Evolutionary conservation across 2,113 vertebrate genomes (phyloP).

Genomic region (Rhinoptilus africanus): DNA sequence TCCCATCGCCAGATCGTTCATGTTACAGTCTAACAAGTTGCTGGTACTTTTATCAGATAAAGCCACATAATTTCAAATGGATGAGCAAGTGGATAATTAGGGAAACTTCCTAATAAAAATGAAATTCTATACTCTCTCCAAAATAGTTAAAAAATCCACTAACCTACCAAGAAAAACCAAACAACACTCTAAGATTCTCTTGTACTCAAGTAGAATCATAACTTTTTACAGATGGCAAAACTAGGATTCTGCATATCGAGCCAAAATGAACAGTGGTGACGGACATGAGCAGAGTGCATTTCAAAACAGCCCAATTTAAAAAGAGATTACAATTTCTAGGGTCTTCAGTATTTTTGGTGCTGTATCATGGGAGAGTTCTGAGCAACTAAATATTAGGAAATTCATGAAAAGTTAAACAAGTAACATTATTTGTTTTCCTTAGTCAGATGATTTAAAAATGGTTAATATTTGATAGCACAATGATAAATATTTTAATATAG

Average conservation of each 20-base stretch:
- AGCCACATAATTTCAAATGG: background rate
- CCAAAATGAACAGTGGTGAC: background rate
- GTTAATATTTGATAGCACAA: constrained; percentile 77
- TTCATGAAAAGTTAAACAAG: constrained; percentile 71
- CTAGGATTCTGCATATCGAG: background rate
- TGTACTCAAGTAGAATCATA: background rate
- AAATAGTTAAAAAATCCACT: background rate
- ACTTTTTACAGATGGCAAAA: background rate
- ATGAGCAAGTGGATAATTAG: background rate
- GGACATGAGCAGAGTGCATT: background rate
- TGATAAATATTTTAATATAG: constrained; percentile 81
- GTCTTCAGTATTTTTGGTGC: background rate
- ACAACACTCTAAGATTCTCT: background rate
- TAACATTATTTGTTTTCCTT: constrained; percentile 72
- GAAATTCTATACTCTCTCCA: background rate
- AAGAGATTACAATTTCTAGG: background rate
- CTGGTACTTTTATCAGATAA: background rate
- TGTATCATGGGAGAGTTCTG: background rate
- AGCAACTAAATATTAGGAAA: constrained; percentile 49
- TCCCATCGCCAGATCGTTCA: background rate
- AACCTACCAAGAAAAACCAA: background rate
- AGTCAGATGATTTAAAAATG: constrained; percentile 65
- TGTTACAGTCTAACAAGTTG: background rate
- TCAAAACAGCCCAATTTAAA: background rate
- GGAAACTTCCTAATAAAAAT: background rate